These are phyloP conservation scores for Tipula unca DNA, from an alignment of 2,888 invertebrate genomes.

Conservation along the genomic window DNA sequence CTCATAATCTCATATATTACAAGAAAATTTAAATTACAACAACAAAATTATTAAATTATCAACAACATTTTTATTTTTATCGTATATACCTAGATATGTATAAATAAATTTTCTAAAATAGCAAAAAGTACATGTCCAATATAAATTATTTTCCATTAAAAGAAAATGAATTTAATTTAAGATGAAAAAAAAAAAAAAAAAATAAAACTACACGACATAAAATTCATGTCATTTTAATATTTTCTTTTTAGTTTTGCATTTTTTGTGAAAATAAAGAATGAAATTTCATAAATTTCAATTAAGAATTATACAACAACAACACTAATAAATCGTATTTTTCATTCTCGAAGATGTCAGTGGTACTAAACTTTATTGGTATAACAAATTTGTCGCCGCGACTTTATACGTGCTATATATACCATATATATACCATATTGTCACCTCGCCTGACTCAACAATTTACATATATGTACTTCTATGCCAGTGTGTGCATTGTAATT, in stretches of 20 bases:
- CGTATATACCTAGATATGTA: neutral
- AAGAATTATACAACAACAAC: neutral
- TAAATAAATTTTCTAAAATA: constrained; percentile 14
- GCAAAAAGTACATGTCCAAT: neutral
- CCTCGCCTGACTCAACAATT: neutral
- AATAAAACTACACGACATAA: neutral
- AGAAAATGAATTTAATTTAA: constrained; percentile 9
- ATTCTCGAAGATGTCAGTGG: neutral
- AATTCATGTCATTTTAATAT: constrained; percentile 9
- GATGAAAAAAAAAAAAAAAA: neutral
- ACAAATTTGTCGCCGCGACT: neutral
- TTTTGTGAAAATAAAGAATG: constrained; percentile 1
- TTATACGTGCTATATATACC: neutral
- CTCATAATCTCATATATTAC: constrained; percentile 14
- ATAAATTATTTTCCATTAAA: constrained; percentile 14
- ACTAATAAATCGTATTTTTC: neutral
- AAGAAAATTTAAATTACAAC: neutral
- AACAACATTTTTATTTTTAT: neutral
- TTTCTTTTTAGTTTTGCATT: neutral
- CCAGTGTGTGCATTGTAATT: neutral
- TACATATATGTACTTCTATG: neutral
- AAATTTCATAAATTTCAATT: constrained; percentile 14
- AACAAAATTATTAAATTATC: neutral
- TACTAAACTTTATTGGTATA: constrained; percentile 2
- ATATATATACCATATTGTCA: neutral